Evolutionary conservation across 2,888 invertebrate species (phyloP), one percentile per base, ranked within the genome.

Genomic region (Ectemnius cavifrons): DNA sequence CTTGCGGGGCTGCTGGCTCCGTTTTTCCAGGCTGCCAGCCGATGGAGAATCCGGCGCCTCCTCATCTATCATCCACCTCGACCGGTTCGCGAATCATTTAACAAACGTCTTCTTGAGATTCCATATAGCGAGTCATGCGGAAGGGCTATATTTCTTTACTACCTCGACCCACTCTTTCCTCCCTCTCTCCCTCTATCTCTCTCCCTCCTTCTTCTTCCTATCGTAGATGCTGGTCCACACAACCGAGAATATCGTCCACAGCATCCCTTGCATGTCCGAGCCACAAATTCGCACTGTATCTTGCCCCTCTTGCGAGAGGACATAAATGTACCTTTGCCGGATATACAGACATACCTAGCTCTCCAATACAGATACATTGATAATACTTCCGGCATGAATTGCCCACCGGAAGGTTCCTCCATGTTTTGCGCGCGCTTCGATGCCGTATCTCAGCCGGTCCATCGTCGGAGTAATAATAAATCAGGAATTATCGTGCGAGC

Each of bases 71-170:
- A 83, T 83, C 84, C 73, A 76, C 69, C 79, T 65, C 63, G 63
- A 62, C 68, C 75, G 75, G 59, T 71, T 73, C 75, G 71, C 67
- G 72, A 80, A 82, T 84, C 84, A 81, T 83, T 83, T 83, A 83
- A 81, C 83, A 83, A 83, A 83, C 83, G 84, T 80, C 83, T 81
- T 79, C 75, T 73, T 73, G 71, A 80, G 78, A 77, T 79, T 81
- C 75, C 81, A 72, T 79, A 83, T 83, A 75, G 81, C 74, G 63
- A 71, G 23, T 46, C 62, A 57, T 65, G 71, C 72, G 62, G 46
- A 23, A 59, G 47, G 23, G 20, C 63, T 58, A 59, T 57, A 58
- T 67, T 47, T 66, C 56, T 63, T 37, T 63, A 4, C 18, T n/a
- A n/a, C 66, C 66, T 16, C 46, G 64, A 59, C 16, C 68, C 47